Base-by-base conservation (phyloP, 2,113 vertebrate species). In the Petromus typicus region DNA sequence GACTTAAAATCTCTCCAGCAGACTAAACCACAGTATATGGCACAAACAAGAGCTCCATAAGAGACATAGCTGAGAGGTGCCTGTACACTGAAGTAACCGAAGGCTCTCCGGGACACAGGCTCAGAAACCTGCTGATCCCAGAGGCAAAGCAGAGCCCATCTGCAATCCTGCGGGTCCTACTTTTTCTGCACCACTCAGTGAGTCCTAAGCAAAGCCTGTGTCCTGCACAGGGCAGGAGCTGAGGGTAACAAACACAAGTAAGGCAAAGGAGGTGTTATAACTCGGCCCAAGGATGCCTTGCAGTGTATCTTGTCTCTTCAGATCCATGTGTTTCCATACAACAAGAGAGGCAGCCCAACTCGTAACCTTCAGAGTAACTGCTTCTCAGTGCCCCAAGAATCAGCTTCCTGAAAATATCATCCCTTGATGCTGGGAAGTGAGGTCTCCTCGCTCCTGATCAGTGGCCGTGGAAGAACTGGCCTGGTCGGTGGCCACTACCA, bases 241-340 rank as follows among this genome's bases (percentile, higher is more conserved):
- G 96, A 97, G 80, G 95, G 89, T 96, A 93, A 97, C 97, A 98
- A 96, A 98, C 89, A 91, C 92, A 86, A 93, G 54, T 95, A 95
- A 94, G 71, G 9, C 94, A 96, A 97, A 97, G 88, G 9, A 66
- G 23, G 14, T 17, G 32, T 23, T 73, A 7, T 81, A 92, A 94
- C 81, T 91, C 95, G 71, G 95, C 96, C 95, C 75, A 90, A 75
- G 86, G 23, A 97, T 40, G 13, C 81, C 95, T 88, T 0, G 18
- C 87, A 97, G 32, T 71, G 92, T 79, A 64, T 91, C 92, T 98
- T 89, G 56, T 96, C 86, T 90, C 76, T 95, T 75, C 83, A 94
- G 80, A 95, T 94, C 85, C 56, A 94, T 90, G 92, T 96, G 96
- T 94, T 89, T 98, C 95, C 92, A 88, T 13, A 61, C 95, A 97